Percentiles rank a stretch among this genome's conserved stretches.
Conservation (phyloP, 2,797 vertebrate species). For the Enoplosus armatus region DNA sequence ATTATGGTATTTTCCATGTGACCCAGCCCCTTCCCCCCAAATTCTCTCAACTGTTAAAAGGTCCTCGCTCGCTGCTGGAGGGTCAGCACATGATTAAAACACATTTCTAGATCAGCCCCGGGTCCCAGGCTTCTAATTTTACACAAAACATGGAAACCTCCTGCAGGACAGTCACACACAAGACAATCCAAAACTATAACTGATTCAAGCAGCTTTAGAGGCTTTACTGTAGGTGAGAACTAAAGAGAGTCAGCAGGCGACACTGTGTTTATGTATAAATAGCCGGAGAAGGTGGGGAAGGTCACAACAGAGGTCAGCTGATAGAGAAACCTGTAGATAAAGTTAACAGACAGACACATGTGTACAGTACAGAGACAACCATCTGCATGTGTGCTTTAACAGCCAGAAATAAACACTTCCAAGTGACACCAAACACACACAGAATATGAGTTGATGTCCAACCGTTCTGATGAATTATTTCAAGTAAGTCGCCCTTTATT, state of each 20-base stretch:
- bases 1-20: not conserved
- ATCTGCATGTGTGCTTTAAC: not conserved
- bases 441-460: not conserved
- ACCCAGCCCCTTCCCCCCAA: too few relatives aligned
- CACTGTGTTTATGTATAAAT: slow-evolving; percentile 23
- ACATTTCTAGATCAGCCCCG: slow-evolving; percentile 15
- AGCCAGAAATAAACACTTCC: not conserved
- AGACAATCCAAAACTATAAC: not conserved
- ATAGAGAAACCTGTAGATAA: slow-evolving; percentile 18
- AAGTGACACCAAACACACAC: not conserved
- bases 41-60: too few relatives aligned
- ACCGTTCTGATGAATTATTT: not conserved
- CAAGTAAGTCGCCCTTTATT: not conserved
- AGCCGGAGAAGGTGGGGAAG: not conserved
- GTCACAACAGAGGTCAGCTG: slow-evolving; percentile 9
- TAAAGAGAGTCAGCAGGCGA: not conserved
- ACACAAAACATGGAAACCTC: slow-evolving; percentile 17
- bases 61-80: slow-evolving; percentile 28
- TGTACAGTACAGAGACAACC: not conserved
- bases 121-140: slow-evolving; percentile 49
- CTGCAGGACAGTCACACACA: not conserved
- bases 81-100: slow-evolving; percentile 42
- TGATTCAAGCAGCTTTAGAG: not conserved
- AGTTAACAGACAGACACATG: not conserved
- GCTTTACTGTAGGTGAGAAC: slow-evolving; percentile 2